Evolutionary conservation across 2,113 vertebrate species (phyloP).

Genomic region (Tor tambroides): DNA sequence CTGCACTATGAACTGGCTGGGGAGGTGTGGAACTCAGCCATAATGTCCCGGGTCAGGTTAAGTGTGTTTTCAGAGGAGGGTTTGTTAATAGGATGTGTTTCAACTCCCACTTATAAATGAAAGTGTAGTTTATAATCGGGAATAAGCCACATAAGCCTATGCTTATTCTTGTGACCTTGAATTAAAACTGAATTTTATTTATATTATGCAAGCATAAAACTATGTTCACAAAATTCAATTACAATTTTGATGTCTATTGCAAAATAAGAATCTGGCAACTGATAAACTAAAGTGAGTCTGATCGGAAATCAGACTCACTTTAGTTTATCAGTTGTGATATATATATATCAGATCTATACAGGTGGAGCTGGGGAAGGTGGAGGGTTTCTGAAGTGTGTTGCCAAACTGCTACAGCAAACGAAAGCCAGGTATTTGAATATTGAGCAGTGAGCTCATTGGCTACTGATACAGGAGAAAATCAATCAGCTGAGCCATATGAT

Average conservation of each 20-base stretch:
- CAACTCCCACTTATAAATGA: background rate
- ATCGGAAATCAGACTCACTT: no score
- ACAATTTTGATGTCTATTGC: background rate
- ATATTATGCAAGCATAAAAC: constrained; percentile 6
- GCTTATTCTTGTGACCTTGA: background rate
- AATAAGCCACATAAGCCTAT: background rate
- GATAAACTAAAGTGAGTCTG: background rate
- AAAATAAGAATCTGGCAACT: constrained; percentile 2
- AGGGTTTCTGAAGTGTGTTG: no score
- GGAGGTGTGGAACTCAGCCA: constrained; percentile 29
- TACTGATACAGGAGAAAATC: no score
- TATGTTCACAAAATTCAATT: background rate
- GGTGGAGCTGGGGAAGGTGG: no score
- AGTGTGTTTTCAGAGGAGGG: constrained; percentile 11
- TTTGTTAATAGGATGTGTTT: constrained; percentile 31
- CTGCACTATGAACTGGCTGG: constrained; percentile 29
- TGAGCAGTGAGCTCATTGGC: no score
- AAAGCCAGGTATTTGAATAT: no score
- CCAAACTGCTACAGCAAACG: no score
- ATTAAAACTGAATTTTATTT: background rate
- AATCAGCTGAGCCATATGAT: no score
- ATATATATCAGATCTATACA: no score
- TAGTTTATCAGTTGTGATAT: no score
- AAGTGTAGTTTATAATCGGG: background rate
- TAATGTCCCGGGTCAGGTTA: background rate